Evolutionary conservation across 2,888 invertebrate species (phyloP).

Genomic region (Hyles lineata): DNA sequence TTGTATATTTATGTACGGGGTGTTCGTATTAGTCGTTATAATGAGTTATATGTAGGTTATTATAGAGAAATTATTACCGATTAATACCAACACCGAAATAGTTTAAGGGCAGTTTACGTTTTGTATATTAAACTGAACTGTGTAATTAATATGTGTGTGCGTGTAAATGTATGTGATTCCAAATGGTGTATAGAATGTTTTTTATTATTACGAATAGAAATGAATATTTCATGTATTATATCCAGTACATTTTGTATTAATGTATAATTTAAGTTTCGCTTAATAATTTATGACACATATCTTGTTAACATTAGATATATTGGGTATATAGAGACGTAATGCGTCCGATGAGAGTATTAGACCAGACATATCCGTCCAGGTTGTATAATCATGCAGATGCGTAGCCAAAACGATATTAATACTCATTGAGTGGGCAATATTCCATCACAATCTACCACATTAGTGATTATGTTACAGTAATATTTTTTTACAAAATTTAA

Average conservation of each 20-base stretch:
- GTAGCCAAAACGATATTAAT: slow-evolving; percentile 48
- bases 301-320: slow-evolving; percentile 40
- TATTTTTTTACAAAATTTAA: slow-evolving; percentile 73
- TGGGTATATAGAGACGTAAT: slow-evolving; percentile 17
- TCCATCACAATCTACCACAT: slow-evolving; percentile 80
- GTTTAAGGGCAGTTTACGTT: slow-evolving; percentile 68
- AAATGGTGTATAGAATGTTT: slow-evolving; percentile 59
- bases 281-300: slow-evolving; percentile 58
- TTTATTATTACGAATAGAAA: slow-evolving; percentile 49
- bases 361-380: slow-evolving; percentile 40
- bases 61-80: slow-evolving; percentile 34
- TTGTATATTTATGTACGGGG: slow-evolving; percentile 72
- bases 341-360: slow-evolving; percentile 37
- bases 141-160: slow-evolving; percentile 63
- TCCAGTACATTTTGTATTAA: slow-evolving; percentile 62
- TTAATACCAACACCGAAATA: slow-evolving; percentile 30
- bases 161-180: slow-evolving; percentile 53
- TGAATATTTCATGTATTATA: slow-evolving; percentile 59
- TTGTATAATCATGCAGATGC: slow-evolving; percentile 28
- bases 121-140: slow-evolving; percentile 78
- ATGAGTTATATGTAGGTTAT: slow-evolving; percentile 38
- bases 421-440: slow-evolving; percentile 71
- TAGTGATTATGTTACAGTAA: slow-evolving; percentile 74
- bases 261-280: slow-evolving; percentile 54
- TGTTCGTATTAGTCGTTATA: slow-evolving; percentile 59